Percentiles rank a stretch among this genome's conserved stretches.
phyloP scores from a whole-genome alignment of 2,888 invertebrate species.

The Dione juno region DNA sequence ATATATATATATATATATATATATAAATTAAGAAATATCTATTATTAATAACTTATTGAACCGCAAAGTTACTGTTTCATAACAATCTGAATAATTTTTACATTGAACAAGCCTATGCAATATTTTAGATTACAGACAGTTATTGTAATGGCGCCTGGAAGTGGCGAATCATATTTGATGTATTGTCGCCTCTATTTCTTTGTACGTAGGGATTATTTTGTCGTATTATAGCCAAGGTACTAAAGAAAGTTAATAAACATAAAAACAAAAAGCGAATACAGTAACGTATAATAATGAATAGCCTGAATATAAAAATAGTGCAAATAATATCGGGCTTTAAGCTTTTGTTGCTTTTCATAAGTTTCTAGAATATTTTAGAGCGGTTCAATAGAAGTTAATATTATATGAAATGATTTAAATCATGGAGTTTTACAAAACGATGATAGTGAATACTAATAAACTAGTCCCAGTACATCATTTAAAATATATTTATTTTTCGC shows the following conservation, averaged over 20 bases:
- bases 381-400: neutral
- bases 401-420: neutral
- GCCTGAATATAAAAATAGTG: conserved; percentile 1
- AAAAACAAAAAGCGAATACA: conserved; percentile 6
- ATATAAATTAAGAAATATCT: too few relatives aligned
- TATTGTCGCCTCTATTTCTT: neutral
- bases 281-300: conserved; percentile 3
- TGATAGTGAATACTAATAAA: neutral
- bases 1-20: too few relatives aligned
- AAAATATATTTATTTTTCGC: too few relatives aligned
- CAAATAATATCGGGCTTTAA: neutral
- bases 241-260: conserved; percentile 13
- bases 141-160: conserved; percentile 24
- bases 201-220: neutral
- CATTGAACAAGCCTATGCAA: conserved; percentile 6
- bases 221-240: neutral
- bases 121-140: conserved; percentile 23
- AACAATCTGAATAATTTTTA: neutral
- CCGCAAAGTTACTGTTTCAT: neutral
- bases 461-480: too few relatives aligned
- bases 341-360: neutral
- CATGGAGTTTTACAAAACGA: too few relatives aligned
- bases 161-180: neutral
- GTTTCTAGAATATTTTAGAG: neutral
- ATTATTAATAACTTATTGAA: too few relatives aligned